Evolutionary conservation across 2,113 vertebrate species (phyloP).

Genomic region (Zeus faber): DNA sequence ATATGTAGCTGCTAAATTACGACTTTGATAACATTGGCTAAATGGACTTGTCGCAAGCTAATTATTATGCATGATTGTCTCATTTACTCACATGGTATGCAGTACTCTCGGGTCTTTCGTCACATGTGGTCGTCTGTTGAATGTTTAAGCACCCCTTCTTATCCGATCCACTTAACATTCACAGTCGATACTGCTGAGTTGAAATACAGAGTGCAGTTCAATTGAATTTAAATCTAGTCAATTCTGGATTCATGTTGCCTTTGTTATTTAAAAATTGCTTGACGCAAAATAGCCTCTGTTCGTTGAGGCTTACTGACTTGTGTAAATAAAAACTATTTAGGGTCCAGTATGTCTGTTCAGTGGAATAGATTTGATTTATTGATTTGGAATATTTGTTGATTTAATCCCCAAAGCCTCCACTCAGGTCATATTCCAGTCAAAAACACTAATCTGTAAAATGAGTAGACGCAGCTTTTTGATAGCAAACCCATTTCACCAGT

Average conservation of each 20-base stretch:
- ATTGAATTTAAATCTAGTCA: background rate
- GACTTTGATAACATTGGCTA: conserved; percentile 23
- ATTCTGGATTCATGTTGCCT: background rate
- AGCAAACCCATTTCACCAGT: no score
- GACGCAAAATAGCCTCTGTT: background rate
- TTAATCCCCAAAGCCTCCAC: no score
- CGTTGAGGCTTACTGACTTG: no score
- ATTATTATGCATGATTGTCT: conserved; percentile 46
- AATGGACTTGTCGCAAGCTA: conserved; percentile 40
- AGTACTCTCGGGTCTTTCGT: background rate
- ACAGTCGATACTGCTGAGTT: background rate
- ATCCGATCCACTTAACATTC: background rate
- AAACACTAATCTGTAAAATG: no score
- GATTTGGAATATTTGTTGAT: no score
- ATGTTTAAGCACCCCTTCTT: background rate
- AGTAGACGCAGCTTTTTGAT: no score
- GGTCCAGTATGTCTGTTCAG: no score
- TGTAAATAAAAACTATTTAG: no score
- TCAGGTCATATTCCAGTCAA: no score
- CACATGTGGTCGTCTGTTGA: conserved; percentile 4
- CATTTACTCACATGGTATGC: conserved; percentile 7
- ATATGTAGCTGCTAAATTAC: conserved; percentile 43
- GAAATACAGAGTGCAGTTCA: no score
- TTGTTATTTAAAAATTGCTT: background rate
- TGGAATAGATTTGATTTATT: no score